Percentiles rank a stretch among this genome's conserved stretches.
These are phyloP conservation scores for Cynodonichthys magdalenae DNA, from an alignment of 2,797 vertebrate genomes.

Conservation along the genomic window DNA sequence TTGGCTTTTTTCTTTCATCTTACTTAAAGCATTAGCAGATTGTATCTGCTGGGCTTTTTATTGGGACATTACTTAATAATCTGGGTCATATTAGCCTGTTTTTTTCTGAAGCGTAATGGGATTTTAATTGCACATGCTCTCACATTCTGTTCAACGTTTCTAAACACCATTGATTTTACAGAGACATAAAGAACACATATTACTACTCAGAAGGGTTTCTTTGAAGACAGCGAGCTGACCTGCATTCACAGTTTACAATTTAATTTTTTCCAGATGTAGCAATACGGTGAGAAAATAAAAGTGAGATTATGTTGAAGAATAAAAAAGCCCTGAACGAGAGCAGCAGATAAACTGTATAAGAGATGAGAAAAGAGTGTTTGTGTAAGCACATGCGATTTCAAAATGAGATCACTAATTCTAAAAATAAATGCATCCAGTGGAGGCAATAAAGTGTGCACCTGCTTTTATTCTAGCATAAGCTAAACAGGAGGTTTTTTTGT, in stretches of 20 bases:
- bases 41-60: slow-evolving; percentile 35
- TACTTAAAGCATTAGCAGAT: slow-evolving; percentile 21
- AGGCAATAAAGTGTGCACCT: slow-evolving; percentile 25
- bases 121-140: slow-evolving; percentile 19
- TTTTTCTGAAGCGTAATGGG: slow-evolving; percentile 37
- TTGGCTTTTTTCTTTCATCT: slow-evolving; percentile 11
- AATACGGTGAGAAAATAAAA: slow-evolving; percentile 49
- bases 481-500: slow-evolving; percentile 29
- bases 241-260: slow-evolving; percentile 3
- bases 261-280: slow-evolving; percentile 13
- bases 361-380: slow-evolving; percentile 33
- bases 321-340: slow-evolving; percentile 18
- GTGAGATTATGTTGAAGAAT: neutral
- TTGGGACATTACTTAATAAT: slow-evolving; percentile 33
- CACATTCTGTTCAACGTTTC: slow-evolving; percentile 28
- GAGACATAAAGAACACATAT: slow-evolving; percentile 2
- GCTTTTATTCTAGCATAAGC: slow-evolving; percentile 18
- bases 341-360: slow-evolving; percentile 7
- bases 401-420: slow-evolving; percentile 45
- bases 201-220: slow-evolving; percentile 1
- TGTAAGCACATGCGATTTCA: slow-evolving; percentile 53
- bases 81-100: slow-evolving; percentile 50
- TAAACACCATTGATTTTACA: neutral
- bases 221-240: slow-evolving; percentile 13
- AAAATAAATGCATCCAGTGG: slow-evolving; percentile 39